Conservation (phyloP, 2,113 vertebrate genomes). For the Arothron firmamentum region DNA sequence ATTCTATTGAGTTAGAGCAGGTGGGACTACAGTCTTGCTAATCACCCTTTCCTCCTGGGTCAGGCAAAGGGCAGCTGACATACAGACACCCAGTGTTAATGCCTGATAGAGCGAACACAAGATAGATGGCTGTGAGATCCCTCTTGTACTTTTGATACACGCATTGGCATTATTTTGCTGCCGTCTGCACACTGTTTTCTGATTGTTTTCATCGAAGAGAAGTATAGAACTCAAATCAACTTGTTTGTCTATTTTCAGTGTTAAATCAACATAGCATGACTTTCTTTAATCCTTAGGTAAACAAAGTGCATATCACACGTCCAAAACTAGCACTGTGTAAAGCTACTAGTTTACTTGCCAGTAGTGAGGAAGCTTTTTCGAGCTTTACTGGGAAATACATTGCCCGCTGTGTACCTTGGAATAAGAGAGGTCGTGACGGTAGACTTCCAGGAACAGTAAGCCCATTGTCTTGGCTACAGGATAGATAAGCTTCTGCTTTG, state of each 20-base stretch:
- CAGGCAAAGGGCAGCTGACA: constrained; percentile 68
- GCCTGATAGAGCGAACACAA: constrained; percentile 34
- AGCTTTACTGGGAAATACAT: not conserved
- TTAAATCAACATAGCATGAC: too few relatives aligned
- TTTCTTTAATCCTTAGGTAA: too few relatives aligned
- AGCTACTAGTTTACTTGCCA: not conserved
- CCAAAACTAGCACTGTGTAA: too few relatives aligned
- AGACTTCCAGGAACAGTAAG: constrained; percentile 29
- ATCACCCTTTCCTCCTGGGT: constrained; percentile 72
- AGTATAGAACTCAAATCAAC: too few relatives aligned
- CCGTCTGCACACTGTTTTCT: not conserved
- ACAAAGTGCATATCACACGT: too few relatives aligned
- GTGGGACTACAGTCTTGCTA: constrained; percentile 70
- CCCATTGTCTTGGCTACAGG: constrained; percentile 18
- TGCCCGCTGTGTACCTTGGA: not conserved
- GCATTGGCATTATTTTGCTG: not conserved
- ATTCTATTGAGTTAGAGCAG: constrained; percentile 71
- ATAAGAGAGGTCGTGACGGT: constrained; percentile 17
- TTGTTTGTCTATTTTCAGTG: too few relatives aligned
- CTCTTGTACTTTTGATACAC: constrained; percentile 16
- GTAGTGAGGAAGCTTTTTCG: not conserved
- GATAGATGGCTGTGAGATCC: constrained; percentile 35
- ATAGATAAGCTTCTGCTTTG: constrained; percentile 37
- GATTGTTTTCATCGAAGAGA: not conserved
- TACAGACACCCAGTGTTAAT: constrained; percentile 68